These are phyloP conservation scores for Narcine bancroftii DNA, from an alignment of 2,113 vertebrate genomes.

Conservation along the genomic window DNA sequence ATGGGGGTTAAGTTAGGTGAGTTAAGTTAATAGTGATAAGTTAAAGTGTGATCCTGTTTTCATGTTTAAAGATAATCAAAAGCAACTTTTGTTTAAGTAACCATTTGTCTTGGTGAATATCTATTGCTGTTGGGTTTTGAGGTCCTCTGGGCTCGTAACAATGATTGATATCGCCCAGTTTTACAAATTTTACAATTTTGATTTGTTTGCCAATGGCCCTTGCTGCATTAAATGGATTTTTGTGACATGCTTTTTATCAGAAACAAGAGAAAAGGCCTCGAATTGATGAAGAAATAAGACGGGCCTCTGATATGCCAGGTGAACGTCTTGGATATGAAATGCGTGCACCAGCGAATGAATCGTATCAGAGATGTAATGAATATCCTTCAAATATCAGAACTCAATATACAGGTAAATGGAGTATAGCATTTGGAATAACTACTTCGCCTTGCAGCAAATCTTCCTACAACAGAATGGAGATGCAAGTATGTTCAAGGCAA, in stretches of 20 bases:
- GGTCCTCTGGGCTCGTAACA: too few species aligned
- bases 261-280: background rate
- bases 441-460: background rate
- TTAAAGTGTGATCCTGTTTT: too few species aligned
- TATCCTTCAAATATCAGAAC: background rate
- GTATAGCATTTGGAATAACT: background rate
- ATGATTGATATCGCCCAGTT: too few species aligned
- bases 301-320: background rate
- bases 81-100: too few species aligned
- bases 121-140: too few species aligned
- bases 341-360: too few species aligned
- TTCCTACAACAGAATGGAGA: background rate
- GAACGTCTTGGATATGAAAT: background rate
- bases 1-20: too few species aligned
- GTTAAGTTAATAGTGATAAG: too few species aligned
- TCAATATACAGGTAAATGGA: constrained; percentile 28
- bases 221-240: background rate
- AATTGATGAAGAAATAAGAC: constrained; percentile 13
- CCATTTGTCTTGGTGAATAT: too few species aligned
- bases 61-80: too few species aligned
- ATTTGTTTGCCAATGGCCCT: background rate
- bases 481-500: background rate
- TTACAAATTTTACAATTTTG: too few species aligned
- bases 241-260: background rate
- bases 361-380: background rate